These are phyloP conservation scores for Plusia festucae DNA, from an alignment of 2,888 invertebrate genomes.

Conservation along the genomic window DNA sequence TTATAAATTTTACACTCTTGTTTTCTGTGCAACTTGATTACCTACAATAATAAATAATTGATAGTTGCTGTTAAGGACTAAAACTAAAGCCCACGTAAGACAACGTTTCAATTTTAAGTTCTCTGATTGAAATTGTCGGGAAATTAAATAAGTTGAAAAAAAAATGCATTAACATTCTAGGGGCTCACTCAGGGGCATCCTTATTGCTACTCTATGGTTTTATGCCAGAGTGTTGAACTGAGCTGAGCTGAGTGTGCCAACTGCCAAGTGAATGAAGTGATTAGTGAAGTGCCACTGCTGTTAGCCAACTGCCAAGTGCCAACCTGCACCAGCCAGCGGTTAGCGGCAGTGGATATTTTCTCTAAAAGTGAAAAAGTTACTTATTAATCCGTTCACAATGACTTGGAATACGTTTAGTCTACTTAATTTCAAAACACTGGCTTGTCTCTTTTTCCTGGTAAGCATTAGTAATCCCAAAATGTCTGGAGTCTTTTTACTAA, in stretches of 20 bases:
- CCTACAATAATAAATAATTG: too few species aligned
- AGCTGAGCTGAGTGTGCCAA: slow-evolving; percentile 23
- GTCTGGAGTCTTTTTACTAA: slow-evolving; percentile 45
- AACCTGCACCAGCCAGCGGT: slow-evolving; percentile 56
- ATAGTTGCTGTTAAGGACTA: too few species aligned
- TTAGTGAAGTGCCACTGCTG: slow-evolving; percentile 29
- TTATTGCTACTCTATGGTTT: slow-evolving; percentile 30
- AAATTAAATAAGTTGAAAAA: too few species aligned
- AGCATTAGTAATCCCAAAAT: slow-evolving; percentile 58
- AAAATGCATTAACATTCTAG: too few species aligned
- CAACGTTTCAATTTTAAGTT: too few species aligned
- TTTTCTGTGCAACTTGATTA: too few species aligned
- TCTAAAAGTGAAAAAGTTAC: slow-evolving; percentile 49
- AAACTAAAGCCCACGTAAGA: too few species aligned
- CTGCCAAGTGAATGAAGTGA: slow-evolving; percentile 49
- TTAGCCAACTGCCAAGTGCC: slow-evolving; percentile 55
- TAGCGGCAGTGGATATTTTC: slow-evolving; percentile 61
- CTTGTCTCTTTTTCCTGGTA: slow-evolving; percentile 78
- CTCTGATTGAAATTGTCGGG: too few species aligned
- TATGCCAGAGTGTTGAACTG: slow-evolving; percentile 13
- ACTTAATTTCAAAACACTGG: slow-evolving; percentile 72
- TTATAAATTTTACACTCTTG: too few species aligned
- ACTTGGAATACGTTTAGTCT: slow-evolving; percentile 67
- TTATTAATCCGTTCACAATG: slow-evolving; percentile 63
- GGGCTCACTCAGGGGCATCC: slow-evolving; percentile 6